Conservation (phyloP, 1,140 invertebrate species). For the Chironomus tepperi region DNA sequence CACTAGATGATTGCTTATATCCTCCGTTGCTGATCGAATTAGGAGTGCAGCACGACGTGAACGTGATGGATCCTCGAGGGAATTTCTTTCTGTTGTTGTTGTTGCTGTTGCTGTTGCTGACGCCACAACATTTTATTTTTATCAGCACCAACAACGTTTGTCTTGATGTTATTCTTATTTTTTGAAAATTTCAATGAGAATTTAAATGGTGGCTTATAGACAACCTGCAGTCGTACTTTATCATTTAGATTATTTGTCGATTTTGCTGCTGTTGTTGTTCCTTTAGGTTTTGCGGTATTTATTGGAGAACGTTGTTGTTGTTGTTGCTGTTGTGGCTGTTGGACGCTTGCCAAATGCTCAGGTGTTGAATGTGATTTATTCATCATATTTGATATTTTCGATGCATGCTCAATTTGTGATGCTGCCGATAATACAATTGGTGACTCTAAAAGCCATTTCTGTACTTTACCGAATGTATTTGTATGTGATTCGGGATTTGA, state of each 20-base stretch:
- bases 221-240: slow-evolving; percentile 66
- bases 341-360: slow-evolving; percentile 31
- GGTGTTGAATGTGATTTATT: slow-evolving; percentile 39
- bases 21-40: not conserved
- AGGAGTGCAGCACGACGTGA: slow-evolving; percentile 1
- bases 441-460: slow-evolving; percentile 72
- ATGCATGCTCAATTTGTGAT: slow-evolving; percentile 54
- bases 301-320: slow-evolving; percentile 31
- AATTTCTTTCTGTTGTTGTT: slow-evolving; percentile 8
- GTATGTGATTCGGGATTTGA: slow-evolving; percentile 50
- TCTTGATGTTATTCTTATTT: slow-evolving; percentile 46
- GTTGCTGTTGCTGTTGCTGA: not conserved
- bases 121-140: slow-evolving; percentile 27
- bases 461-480: slow-evolving; percentile 71
- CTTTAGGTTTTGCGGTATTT: slow-evolving; percentile 36
- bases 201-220: slow-evolving; percentile 77
- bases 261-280: slow-evolving; percentile 37
- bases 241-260: slow-evolving; percentile 44
- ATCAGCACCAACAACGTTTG: slow-evolving; percentile 35
- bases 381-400: slow-evolving; percentile 36
- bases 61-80: not conserved
- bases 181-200: slow-evolving; percentile 72
- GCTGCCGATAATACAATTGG: slow-evolving; percentile 41
- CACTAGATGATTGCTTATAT: not conserved
- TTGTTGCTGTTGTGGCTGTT: slow-evolving; percentile 34